phyloP scores from a whole-genome alignment of 2,797 vertebrate species.

The Sarcophilus harrisii region DNA sequence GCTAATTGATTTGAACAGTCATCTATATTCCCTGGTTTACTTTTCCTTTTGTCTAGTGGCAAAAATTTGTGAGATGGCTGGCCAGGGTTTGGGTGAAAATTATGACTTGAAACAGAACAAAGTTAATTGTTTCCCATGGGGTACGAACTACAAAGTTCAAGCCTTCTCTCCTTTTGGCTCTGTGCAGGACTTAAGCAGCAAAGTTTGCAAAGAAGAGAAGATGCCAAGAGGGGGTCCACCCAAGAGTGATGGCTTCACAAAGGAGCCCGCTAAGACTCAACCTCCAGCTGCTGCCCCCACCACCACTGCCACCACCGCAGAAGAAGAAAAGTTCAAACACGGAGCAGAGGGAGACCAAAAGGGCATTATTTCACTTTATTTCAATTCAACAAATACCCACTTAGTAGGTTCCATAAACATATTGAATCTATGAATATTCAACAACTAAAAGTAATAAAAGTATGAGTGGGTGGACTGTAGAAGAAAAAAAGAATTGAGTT shows the following conservation, averaged over 20 bases:
- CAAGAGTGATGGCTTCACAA: constrained; percentile 83
- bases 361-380: constrained; percentile 87
- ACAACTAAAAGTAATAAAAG: constrained; percentile 2
- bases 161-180: not conserved
- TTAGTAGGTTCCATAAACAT: not conserved
- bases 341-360: constrained; percentile 90
- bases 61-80: not conserved
- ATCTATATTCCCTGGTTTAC: not conserved
- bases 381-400: not conserved
- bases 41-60: not conserved
- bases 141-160: not conserved
- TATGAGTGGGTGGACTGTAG: not conserved
- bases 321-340: constrained; percentile 82
- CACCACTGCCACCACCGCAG: constrained; percentile 80
- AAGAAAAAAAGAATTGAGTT: not conserved
- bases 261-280: constrained; percentile 86
- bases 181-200: constrained; percentile 63
- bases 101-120: not conserved
- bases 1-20: not conserved
- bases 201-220: constrained; percentile 85
- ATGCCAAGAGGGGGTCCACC: constrained; percentile 78
- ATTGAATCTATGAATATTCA: not conserved
- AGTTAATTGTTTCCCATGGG: not conserved
- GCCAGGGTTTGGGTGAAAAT: not conserved
- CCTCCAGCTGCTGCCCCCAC: constrained; percentile 77